Conservation (phyloP, 2,797 vertebrate species). For the Artibeus jamaicensis region DNA sequence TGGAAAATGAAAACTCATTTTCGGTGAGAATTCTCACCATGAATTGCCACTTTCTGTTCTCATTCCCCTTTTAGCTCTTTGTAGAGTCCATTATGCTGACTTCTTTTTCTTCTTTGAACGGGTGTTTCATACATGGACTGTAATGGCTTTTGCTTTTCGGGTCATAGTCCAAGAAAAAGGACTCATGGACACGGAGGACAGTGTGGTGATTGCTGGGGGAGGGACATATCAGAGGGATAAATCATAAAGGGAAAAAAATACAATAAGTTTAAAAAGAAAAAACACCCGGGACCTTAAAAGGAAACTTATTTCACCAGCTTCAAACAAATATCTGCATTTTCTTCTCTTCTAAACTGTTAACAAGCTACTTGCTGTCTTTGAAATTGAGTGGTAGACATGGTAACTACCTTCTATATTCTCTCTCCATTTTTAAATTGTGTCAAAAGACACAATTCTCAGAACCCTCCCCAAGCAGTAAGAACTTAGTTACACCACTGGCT, state of each 20-base stretch:
- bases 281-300: neutral
- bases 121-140: neutral
- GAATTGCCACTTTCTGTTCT: neutral
- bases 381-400: neutral
- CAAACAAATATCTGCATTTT: neutral
- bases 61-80: neutral
- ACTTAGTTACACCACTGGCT: constrained; percentile 8
- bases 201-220: neutral
- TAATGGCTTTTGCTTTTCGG: neutral
- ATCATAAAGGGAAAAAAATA: neutral
- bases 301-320: neutral
- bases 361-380: neutral
- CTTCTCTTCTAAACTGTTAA: neutral
- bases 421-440: neutral
- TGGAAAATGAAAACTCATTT: neutral
- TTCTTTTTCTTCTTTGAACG: neutral
- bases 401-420: neutral
- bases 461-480: neutral
- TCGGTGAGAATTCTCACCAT: neutral
- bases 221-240: neutral
- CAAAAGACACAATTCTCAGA: constrained; percentile 1
- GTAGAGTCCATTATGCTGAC: neutral
- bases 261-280: neutral
- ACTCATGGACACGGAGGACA: neutral
- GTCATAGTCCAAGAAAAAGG: neutral